Conservation (phyloP, 2,888 invertebrate species). For the Pollenia griseotomentosa region DNA sequence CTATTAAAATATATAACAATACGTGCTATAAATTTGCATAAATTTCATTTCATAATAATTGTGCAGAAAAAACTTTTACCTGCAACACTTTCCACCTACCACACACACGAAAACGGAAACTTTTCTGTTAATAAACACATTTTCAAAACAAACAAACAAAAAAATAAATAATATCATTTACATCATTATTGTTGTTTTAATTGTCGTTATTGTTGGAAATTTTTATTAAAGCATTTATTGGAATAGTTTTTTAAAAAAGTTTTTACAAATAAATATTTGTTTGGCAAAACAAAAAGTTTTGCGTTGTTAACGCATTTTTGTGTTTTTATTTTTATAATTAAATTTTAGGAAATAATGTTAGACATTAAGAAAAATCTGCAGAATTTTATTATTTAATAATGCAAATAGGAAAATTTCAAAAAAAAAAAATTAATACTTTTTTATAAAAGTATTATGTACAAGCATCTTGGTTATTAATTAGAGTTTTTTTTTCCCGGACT, state of each 20-base stretch:
- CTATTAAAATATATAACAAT: too few relatives aligned
- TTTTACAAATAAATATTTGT: not conserved
- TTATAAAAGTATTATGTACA: too few relatives aligned
- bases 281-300: not conserved
- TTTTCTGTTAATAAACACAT: not conserved
- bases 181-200: not conserved
- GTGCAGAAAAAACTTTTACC: not conserved
- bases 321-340: too few relatives aligned
- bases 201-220: not conserved
- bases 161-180: constrained; percentile 6
- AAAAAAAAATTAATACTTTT: too few relatives aligned
- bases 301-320: too few relatives aligned
- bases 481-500: too few relatives aligned
- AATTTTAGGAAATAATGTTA: too few relatives aligned
- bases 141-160: not conserved
- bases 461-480: too few relatives aligned
- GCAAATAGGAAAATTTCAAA: too few relatives aligned
- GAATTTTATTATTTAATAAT: too few relatives aligned
- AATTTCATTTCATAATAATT: constrained; percentile 8
- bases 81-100: not conserved
- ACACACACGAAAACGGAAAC: not conserved
- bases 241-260: not conserved
- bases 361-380: too few relatives aligned
- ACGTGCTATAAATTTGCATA: not conserved
- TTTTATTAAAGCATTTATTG: not conserved